phyloP scores from a whole-genome alignment of 2,113 vertebrate genomes.

The Ciconia stormi region DNA sequence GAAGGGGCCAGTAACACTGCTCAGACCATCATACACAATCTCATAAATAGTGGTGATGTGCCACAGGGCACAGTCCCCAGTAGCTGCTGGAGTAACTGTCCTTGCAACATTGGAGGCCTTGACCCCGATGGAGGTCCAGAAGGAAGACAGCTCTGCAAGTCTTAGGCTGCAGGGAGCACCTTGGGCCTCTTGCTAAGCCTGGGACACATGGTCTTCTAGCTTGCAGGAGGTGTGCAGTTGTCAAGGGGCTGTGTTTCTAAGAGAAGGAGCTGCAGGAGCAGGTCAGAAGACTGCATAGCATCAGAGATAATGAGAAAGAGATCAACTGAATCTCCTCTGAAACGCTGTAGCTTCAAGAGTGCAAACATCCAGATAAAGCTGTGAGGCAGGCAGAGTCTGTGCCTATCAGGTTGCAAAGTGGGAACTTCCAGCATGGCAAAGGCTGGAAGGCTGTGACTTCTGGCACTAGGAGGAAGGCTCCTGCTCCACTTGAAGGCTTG shows the following conservation, averaged over 20 bases:
- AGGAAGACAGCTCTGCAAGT: background rate
- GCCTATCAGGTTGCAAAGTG: background rate
- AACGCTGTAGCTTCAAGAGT: background rate
- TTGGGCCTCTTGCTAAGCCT: background rate
- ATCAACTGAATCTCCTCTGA: background rate
- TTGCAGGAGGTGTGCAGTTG: background rate
- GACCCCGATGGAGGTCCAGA: background rate
- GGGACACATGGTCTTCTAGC: background rate
- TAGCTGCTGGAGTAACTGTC: background rate
- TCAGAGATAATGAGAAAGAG: background rate
- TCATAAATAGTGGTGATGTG: background rate
- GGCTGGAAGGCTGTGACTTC: background rate
- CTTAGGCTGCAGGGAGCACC: background rate
- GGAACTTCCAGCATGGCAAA: background rate
- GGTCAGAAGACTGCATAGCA: background rate
- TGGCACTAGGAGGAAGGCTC: background rate
- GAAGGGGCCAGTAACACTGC: background rate
- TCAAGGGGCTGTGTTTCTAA: background rate
- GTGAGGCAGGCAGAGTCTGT: background rate
- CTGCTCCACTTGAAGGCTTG: background rate
- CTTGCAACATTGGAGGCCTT: background rate
- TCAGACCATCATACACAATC: background rate
- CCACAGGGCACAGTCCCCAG: background rate
- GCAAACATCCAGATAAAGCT: background rate
- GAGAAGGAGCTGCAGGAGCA: background rate